A percentile compares a stretch with the other conserved stretches of the same genome.
Evolutionary conservation across 2,888 invertebrate species (phyloP).

Genomic region (Heliconius sara): DNA sequence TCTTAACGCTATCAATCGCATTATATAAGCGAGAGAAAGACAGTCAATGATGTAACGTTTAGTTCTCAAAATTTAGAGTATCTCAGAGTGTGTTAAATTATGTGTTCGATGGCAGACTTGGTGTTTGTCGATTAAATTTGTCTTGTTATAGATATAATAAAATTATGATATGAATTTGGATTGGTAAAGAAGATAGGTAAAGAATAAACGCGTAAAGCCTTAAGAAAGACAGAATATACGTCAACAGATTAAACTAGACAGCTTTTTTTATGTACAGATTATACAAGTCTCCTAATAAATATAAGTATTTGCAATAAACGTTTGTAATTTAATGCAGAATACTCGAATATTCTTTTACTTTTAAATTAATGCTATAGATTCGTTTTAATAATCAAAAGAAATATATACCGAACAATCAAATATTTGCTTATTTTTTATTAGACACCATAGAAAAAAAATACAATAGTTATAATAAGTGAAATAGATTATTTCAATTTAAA

Average conservation of each 20-base stretch:
- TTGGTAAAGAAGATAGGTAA: not conserved
- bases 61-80: no score
- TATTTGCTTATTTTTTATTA: no score
- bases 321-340: not conserved
- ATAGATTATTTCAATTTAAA: not conserved
- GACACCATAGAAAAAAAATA: not conserved
- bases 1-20: no score
- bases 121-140: no score
- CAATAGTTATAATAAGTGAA: not conserved
- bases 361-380: not conserved
- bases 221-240: not conserved
- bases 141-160: no score
- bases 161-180: no score
- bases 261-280: not conserved
- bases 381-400: no score
- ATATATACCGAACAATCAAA: no score
- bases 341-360: not conserved
- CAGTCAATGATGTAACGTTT: no score
- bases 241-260: slow-evolving; percentile 7
- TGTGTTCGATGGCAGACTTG: no score
- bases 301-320: not conserved
- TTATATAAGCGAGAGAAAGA: no score
- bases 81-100: no score
- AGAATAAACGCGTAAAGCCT: not conserved
- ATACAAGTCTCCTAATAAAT: not conserved